Evolutionary conservation across 2,113 vertebrate species (phyloP).

Genomic region (Seriola dumerili): DNA sequence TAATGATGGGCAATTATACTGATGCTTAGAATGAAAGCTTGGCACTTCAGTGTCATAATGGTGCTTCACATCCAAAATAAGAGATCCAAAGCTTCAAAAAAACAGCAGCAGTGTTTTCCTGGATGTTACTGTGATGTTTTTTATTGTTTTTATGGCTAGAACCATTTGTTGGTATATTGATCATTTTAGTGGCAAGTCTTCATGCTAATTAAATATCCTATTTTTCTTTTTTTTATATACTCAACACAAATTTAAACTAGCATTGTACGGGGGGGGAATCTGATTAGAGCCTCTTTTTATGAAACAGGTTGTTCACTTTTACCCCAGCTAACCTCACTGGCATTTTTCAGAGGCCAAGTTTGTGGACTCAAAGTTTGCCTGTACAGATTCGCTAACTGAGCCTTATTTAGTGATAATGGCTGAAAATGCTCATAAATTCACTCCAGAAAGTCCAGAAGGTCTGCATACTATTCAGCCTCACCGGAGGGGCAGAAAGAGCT

Average conservation of each 20-base stretch:
- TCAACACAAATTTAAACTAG: neutral
- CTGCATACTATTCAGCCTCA: conserved; percentile 10
- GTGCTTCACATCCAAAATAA: conserved; percentile 20
- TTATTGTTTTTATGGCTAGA: neutral
- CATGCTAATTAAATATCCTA: neutral
- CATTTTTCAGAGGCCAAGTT: neutral
- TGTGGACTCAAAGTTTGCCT: conserved; percentile 5
- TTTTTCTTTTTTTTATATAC: neutral
- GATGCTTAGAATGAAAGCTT: conserved; percentile 39
- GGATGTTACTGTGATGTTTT: neutral
- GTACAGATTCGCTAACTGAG: neutral
- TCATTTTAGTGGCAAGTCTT: neutral
- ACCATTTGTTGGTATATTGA: neutral
- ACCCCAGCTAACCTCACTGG: neutral
- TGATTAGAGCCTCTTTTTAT: neutral
- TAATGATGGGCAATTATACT: conserved; percentile 52
- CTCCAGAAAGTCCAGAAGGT: neutral
- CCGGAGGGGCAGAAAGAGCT: conserved; percentile 25
- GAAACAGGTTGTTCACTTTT: neutral
- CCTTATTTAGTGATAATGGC: conserved; percentile 13
- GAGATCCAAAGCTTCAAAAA: conserved; percentile 13
- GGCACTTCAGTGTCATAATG: conserved; percentile 10
- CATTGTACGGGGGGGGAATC: neutral
- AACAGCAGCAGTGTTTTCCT: neutral
- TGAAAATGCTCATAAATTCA: conserved; percentile 2